Percentiles rank a stretch among this genome's conserved stretches.
Evolutionary conservation across 2,797 vertebrate genomes (phyloP).

Genomic region (Trichosurus vulpecula): DNA sequence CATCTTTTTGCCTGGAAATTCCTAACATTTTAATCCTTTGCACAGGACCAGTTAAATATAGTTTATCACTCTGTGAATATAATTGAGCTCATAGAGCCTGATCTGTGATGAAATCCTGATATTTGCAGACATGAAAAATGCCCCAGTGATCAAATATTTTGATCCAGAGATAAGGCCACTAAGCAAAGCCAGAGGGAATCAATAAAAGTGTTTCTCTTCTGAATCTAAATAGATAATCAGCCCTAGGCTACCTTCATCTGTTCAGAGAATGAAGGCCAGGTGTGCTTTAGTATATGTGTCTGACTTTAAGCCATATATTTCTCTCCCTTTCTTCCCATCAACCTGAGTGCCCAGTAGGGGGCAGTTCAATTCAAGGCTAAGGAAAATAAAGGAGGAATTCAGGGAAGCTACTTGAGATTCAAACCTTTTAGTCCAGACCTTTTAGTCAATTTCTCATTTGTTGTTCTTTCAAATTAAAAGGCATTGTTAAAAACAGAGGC

Average conservation of each 20-base stretch:
- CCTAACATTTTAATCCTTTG: neutral
- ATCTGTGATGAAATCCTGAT: neutral
- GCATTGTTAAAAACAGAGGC: slow-evolving; percentile 15
- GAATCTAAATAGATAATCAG: slow-evolving; percentile 8
- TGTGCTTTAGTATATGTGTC: neutral
- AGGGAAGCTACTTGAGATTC: neutral
- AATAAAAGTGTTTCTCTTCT: neutral
- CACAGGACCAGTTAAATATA: neutral
- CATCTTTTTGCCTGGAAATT: neutral
- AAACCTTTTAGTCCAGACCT: neutral
- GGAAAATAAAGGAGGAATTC: neutral
- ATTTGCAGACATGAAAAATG: neutral
- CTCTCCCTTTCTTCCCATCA: neutral
- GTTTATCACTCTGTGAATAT: neutral
- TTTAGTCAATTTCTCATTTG: slow-evolving; percentile 10
- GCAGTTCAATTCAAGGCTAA: neutral
- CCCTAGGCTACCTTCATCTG: neutral
- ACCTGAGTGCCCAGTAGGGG: neutral
- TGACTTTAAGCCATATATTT: neutral
- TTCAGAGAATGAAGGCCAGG: neutral
- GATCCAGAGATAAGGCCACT: neutral
- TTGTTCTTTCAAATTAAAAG: slow-evolving; percentile 12
- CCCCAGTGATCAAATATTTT: neutral
- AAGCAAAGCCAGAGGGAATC: slow-evolving; percentile 1
- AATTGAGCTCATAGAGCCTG: neutral